Percentiles rank a stretch among this genome's conserved stretches.
These are phyloP conservation scores for Ariopsis seemanni DNA, from an alignment of 2,113 vertebrate species.

Conservation along the genomic window DNA sequence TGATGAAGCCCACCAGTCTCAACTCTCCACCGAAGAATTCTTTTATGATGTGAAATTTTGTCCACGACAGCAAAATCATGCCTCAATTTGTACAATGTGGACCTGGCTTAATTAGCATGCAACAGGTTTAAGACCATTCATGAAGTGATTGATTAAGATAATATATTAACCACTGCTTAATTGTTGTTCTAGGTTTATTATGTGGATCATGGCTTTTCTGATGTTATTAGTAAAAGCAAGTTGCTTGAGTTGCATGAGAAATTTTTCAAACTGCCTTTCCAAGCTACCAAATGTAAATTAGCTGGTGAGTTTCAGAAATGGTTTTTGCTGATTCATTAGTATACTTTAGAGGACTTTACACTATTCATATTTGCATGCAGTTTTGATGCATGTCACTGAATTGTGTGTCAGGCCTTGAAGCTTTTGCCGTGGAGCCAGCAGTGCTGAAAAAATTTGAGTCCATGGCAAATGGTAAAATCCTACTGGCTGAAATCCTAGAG, in stretches of 20 bases:
- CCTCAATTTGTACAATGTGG: not conserved
- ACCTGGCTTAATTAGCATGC: not conserved
- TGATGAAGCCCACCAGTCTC: not conserved
- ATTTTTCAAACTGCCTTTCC: constrained; percentile 86
- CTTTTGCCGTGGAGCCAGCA: constrained; percentile 80
- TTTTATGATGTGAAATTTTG: not conserved
- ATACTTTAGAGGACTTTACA: not conserved
- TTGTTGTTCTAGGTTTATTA: constrained; percentile 78
- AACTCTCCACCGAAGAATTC: not conserved
- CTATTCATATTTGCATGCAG: not conserved
- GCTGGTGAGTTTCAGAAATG: constrained; percentile 79
- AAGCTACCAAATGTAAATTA: constrained; percentile 88
- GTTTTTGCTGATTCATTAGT: not conserved
- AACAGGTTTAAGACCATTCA: not conserved
- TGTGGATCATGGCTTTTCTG: constrained; percentile 92
- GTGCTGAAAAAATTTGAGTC: constrained; percentile 86
- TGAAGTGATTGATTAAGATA: not conserved
- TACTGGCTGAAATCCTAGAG: constrained; percentile 89
- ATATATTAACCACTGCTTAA: constrained; percentile 1
- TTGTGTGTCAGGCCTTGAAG: constrained; percentile 80
- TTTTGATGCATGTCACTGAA: not conserved
- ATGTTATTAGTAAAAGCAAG: constrained; percentile 81
- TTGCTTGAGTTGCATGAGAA: constrained; percentile 81
- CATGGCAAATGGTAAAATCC: constrained; percentile 85
- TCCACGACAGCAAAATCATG: not conserved